These are phyloP conservation scores for Eudasyphora cyanicolor DNA, from an alignment of 2,888 invertebrate species.

Conservation along the genomic window DNA sequence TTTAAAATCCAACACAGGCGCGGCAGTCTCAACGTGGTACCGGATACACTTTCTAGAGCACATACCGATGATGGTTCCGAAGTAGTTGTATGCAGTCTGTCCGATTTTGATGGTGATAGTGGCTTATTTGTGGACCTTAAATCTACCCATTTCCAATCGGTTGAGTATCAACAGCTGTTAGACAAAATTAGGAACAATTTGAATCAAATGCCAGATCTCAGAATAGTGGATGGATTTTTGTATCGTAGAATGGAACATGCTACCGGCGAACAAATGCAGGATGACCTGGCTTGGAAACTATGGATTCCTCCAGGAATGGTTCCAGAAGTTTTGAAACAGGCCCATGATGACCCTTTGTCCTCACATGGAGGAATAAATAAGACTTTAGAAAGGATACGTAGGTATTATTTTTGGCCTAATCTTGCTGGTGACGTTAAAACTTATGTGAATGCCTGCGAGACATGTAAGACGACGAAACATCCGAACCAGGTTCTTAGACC, in stretches of 20 bases:
- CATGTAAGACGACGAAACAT: conserved; percentile 31
- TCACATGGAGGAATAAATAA: conserved; percentile 35
- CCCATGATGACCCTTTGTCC: conserved; percentile 26
- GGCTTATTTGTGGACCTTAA: conserved; percentile 35
- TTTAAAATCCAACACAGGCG: conserved; percentile 12
- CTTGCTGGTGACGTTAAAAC: conserved; percentile 33
- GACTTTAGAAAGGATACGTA: conserved; percentile 16
- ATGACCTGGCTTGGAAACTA: too few relatives aligned
- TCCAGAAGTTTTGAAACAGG: conserved; percentile 5
- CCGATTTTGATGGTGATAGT: background rate
- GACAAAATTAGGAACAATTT: background rate
- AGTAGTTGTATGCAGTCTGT: background rate
- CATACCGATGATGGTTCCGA: conserved; percentile 12
- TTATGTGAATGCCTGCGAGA: conserved; percentile 18
- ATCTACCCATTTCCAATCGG: conserved; percentile 34
- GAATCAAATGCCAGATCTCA: conserved; percentile 27
- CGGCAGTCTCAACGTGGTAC: background rate
- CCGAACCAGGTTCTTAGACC: conserved; percentile 44
- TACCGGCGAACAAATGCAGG: too few relatives aligned
- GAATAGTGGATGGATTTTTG: conserved; percentile 22
- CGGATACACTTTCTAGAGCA: conserved; percentile 16
- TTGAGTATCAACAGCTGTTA: conserved; percentile 1
- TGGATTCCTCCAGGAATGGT: conserved; percentile 26
- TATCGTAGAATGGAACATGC: conserved; percentile 23
- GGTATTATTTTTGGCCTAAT: conserved; percentile 37